Evolutionary conservation across 2,797 vertebrate genomes (phyloP).

Genomic region (Capromys pilorides): DNA sequence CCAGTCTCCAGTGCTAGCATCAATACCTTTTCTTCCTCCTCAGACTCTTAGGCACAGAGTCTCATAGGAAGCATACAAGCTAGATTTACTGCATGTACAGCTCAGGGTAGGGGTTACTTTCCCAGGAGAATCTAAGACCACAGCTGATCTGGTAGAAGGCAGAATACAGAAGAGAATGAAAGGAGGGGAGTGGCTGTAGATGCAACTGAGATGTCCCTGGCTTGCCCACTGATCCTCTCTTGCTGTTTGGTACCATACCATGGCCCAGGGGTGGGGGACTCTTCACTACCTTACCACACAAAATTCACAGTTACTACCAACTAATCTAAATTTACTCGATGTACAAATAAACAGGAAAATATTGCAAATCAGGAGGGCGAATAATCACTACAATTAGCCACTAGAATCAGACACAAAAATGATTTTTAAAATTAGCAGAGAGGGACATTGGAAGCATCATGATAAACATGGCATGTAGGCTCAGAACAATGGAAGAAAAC

Average conservation of each 20-base stretch:
- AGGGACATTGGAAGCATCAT: not conserved
- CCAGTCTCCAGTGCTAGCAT: not conserved
- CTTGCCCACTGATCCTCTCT: not conserved
- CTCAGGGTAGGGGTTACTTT: not conserved
- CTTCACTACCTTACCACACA: not conserved
- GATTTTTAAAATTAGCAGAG: not conserved
- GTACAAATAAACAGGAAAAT: constrained; percentile 15
- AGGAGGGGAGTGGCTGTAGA: not conserved
- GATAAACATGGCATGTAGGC: not conserved
- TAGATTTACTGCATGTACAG: not conserved
- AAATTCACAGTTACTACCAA: not conserved
- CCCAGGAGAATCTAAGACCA: not conserved
- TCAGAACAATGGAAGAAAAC: not conserved
- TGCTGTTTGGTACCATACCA: not conserved
- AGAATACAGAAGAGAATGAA: not conserved
- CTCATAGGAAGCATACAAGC: not conserved
- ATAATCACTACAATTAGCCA: not conserved
- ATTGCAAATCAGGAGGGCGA: not conserved
- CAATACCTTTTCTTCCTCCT: not conserved
- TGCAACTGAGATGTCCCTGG: no score
- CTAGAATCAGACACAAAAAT: not conserved
- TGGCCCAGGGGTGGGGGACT: not conserved
- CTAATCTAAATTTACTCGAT: constrained; percentile 12
- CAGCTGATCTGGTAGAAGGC: not conserved
- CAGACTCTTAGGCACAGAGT: not conserved